phyloP scores from a whole-genome alignment of 2,113 vertebrate species.

The Theristicus caerulescens region DNA sequence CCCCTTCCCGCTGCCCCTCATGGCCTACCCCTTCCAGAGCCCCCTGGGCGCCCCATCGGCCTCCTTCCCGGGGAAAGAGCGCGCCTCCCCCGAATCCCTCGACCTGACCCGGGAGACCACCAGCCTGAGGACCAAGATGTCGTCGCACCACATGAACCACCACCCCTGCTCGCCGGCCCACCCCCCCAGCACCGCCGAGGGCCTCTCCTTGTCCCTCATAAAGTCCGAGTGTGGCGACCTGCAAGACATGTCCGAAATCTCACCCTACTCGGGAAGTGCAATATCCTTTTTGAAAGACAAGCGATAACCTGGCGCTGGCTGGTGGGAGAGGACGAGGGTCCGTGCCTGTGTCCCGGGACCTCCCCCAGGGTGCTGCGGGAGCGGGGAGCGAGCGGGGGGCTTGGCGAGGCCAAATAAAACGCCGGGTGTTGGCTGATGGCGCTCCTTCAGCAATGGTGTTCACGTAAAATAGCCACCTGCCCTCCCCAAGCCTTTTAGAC shows the following conservation, averaged over 20 bases:
- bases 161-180: conserved; percentile 92
- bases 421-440: not conserved
- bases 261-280: conserved; percentile 96
- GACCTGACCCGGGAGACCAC: conserved; percentile 93
- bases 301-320: not conserved
- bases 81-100: conserved; percentile 91
- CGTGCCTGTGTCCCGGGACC: fast-evolving
- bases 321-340: not conserved
- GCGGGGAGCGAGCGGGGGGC: fast-evolving
- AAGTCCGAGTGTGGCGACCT: conserved; percentile 98
- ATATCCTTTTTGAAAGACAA: conserved; percentile 89
- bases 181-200: conserved; percentile 88
- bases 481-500: not conserved
- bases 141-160: conserved; percentile 89
- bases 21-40: conserved; percentile 97
- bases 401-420: not conserved
- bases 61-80: conserved; percentile 86
- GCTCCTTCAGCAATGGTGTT: not conserved
- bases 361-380: not conserved
- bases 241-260: conserved; percentile 97
- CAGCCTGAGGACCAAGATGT: conserved; percentile 98
- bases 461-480: not conserved
- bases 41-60: conserved; percentile 86
- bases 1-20: conserved; percentile 93
- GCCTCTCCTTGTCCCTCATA: conserved; percentile 95